Evolutionary conservation across 2,797 vertebrate genomes (phyloP).

Genomic region (Acanthurus lineatus): DNA sequence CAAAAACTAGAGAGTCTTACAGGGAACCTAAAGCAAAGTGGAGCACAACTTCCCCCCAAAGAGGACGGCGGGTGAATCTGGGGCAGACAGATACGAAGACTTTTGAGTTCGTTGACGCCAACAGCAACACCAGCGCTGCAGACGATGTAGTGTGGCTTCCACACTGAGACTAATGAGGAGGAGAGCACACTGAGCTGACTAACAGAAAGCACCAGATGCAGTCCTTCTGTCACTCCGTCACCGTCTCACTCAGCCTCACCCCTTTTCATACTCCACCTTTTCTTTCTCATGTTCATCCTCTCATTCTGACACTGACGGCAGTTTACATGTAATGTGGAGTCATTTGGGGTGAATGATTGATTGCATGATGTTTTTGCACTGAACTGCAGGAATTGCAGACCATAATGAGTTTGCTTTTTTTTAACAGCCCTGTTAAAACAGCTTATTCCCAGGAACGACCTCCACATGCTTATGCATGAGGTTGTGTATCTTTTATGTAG

Average conservation of each 20-base stretch:
- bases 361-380: neutral
- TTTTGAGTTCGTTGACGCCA: conserved; percentile 37
- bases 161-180: conserved; percentile 72
- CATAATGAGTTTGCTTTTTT: neutral
- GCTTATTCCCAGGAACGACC: neutral
- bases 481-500: neutral
- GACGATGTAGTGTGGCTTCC: conserved; percentile 35
- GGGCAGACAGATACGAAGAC: conserved; percentile 55
- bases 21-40: conserved; percentile 47
- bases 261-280: neutral
- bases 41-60: conserved; percentile 45
- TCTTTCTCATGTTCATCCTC: neutral
- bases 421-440: neutral
- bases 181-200: conserved; percentile 60
- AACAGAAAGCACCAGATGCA: conserved; percentile 50
- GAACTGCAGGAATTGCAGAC: neutral
- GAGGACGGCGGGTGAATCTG: conserved; percentile 63
- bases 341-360: neutral
- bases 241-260: conserved; percentile 13
- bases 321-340: neutral
- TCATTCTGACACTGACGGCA: neutral
- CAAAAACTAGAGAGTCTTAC: conserved; percentile 43
- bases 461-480: neutral
- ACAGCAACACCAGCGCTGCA: conserved; percentile 49
- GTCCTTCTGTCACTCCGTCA: conserved; percentile 28